A percentile compares a stretch with the other conserved stretches of the same genome.
Evolutionary conservation across 1,140 invertebrate species (phyloP).

Genomic region (Steinernema feltiae): DNA sequence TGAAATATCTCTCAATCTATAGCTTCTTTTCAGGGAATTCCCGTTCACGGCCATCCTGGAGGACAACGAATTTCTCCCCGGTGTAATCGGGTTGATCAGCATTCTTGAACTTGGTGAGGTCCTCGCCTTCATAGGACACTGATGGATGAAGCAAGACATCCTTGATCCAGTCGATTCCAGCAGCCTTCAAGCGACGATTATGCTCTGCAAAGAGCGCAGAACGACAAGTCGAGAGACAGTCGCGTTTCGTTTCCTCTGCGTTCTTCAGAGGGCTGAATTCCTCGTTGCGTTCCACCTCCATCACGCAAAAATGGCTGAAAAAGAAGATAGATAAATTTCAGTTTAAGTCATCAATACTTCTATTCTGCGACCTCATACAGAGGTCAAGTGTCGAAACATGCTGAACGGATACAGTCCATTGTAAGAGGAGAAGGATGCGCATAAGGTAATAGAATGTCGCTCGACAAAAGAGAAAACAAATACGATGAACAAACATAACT

Average conservation of each 20-base stretch:
- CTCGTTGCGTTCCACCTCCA: slow-evolving; percentile 78
- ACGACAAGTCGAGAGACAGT: slow-evolving; percentile 79
- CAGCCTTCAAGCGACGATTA: slow-evolving; percentile 72
- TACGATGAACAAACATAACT: slow-evolving; percentile 31
- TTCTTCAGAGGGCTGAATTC: slow-evolving; percentile 98
- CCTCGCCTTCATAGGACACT: slow-evolving; percentile 31
- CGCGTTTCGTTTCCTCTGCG: slow-evolving; percentile 67
- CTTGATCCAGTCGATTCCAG: slow-evolving; percentile 63
- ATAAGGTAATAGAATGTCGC: neutral
- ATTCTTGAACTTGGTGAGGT: neutral
- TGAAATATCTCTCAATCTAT: no score
- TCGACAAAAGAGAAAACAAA: neutral
- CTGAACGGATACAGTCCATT: slow-evolving; percentile 9
- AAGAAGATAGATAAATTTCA: slow-evolving; percentile 28
- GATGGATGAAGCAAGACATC: slow-evolving; percentile 22
- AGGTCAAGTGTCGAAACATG: slow-evolving; percentile 1
- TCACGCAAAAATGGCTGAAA: slow-evolving; percentile 78
- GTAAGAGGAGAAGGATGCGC: neutral
- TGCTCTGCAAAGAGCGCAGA: slow-evolving; percentile 75
- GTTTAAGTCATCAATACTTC: neutral
- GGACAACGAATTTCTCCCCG: no score
- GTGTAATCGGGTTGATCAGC: neutral
- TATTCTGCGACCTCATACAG: neutral
- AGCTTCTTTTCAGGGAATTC: no score
- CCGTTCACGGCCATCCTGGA: no score